Percentiles rank a stretch among this genome's conserved stretches.
These are phyloP conservation scores for Neosilurus hyrtlii DNA, from an alignment of 2,797 vertebrate genomes.

Conservation along the genomic window DNA sequence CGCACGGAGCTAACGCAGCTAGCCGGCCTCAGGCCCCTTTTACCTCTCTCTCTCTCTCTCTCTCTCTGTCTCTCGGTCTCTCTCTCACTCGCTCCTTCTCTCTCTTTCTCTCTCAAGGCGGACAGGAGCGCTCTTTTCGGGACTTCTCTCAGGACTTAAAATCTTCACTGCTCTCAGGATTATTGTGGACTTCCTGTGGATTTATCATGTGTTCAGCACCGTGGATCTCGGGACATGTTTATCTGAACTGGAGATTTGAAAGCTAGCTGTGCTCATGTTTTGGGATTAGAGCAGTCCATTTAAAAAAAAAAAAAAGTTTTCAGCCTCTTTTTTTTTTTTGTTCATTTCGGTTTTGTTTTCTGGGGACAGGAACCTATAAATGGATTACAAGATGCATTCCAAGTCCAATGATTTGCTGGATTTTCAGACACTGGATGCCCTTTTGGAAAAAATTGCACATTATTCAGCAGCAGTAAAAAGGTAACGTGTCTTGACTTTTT, in stretches of 20 bases:
- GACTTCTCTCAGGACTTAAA: conserved; percentile 58
- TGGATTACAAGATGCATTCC: conserved; percentile 82
- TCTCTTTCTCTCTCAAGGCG: conserved; percentile 50
- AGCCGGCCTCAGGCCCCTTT: conserved; percentile 71
- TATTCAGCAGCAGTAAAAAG: conserved; percentile 78
- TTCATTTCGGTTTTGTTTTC: conserved; percentile 59
- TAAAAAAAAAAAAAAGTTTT: conserved; percentile 56
- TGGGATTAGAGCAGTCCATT: conserved; percentile 57
- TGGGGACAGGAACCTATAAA: conserved; percentile 65
- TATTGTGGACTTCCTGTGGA: conserved; percentile 63
- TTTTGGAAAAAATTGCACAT: conserved; percentile 81
- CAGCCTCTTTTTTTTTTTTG: conserved; percentile 44
- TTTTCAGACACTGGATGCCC: conserved; percentile 81
- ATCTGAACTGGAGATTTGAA: conserved; percentile 58
- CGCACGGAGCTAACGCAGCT: conserved; percentile 77
- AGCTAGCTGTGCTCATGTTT: conserved; percentile 58
- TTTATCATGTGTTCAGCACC: conserved; percentile 61
- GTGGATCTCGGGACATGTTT: conserved; percentile 65
- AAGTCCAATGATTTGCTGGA: conserved; percentile 81
- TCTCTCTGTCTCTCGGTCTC: conserved; percentile 20
- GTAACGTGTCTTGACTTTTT: conserved; percentile 61
- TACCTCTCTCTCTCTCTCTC: conserved; percentile 53
- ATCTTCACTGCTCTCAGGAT: conserved; percentile 44
- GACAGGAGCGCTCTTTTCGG: conserved; percentile 25
- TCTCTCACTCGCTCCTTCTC: conserved; percentile 44